These are phyloP conservation scores for Meloidogyne exigua DNA, from an alignment of 1,140 invertebrate genomes.

Conservation along the genomic window DNA sequence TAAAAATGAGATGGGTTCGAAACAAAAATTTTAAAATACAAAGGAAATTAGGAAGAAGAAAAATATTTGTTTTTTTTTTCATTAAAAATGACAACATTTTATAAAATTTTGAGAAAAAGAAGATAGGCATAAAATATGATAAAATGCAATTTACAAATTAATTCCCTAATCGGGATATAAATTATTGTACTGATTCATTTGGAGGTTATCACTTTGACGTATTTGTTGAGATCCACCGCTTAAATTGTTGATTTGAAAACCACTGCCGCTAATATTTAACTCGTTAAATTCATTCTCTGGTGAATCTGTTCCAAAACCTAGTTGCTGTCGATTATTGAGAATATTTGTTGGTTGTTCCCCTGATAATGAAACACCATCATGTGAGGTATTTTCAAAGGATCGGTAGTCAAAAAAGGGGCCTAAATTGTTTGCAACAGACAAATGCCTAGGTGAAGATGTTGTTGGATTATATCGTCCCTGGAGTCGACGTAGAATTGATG, in stretches of 20 bases:
- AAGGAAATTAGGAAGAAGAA: too few relatives aligned
- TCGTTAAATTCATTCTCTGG: neutral
- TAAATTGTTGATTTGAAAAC: neutral
- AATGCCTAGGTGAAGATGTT: neutral
- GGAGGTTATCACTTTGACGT: slow-evolving; percentile 1
- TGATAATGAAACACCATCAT: slow-evolving; percentile 3
- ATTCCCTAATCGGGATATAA: neutral
- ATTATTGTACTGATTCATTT: neutral
- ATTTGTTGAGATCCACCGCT: neutral
- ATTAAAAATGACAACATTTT: too few relatives aligned
- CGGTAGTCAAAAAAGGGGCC: slow-evolving; percentile 20
- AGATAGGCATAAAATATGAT: too few relatives aligned
- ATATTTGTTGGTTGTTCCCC: slow-evolving; percentile 4
- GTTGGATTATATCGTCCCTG: neutral
- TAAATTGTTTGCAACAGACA: slow-evolving; percentile 7
- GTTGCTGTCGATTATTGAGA: neutral
- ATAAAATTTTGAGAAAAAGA: too few relatives aligned
- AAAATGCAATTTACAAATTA: neutral
- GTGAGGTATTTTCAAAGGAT: slow-evolving; percentile 21
- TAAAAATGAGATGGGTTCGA: too few relatives aligned
- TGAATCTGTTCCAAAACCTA: neutral
- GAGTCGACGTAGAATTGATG: neutral
- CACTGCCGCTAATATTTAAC: neutral
- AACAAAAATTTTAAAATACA: too few relatives aligned
- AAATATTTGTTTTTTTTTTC: too few relatives aligned